These are phyloP conservation scores for Latrodectus geometricus DNA, from an alignment of 1,140 invertebrate genomes.

Conservation along the genomic window DNA sequence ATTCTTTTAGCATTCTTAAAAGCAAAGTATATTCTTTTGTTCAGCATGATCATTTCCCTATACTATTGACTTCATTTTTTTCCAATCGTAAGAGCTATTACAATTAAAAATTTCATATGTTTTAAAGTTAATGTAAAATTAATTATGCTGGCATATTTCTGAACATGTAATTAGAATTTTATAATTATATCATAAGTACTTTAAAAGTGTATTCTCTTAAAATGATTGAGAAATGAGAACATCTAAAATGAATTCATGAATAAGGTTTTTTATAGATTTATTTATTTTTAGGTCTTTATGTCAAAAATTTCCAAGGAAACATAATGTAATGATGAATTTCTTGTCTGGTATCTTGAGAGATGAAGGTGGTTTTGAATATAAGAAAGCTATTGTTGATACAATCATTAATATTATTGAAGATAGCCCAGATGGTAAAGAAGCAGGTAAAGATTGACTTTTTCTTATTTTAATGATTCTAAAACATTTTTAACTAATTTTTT, in stretches of 20 bases:
- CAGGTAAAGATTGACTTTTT: constrained; percentile 72
- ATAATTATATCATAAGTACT: no score
- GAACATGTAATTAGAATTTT: no score
- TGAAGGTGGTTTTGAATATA: constrained; percentile 98
- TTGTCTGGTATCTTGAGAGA: constrained; percentile 95
- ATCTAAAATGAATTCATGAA: neutral
- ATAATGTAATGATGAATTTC: constrained; percentile 95
- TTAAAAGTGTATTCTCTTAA: no score
- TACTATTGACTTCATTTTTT: no score
- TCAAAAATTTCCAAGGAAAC: constrained; percentile 97
- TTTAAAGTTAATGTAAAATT: no score
- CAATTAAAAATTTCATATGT: no score
- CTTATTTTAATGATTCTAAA: neutral
- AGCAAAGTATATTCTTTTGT: no score
- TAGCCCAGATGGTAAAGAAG: constrained; percentile 94
- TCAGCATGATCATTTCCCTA: no score
- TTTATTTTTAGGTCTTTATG: constrained; percentile 79
- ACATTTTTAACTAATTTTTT: no score
- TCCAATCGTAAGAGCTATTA: no score
- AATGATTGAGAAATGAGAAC: neutral
- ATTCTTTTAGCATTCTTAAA: no score
- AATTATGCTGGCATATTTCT: no score
- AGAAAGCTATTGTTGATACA: constrained; percentile 97
- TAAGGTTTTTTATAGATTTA: neutral
- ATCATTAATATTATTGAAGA: constrained; percentile 98